Conservation (phyloP, 30 jellyfish, hydroid and myxozoan genomes). For the Sanderia malayensis region DNA sequence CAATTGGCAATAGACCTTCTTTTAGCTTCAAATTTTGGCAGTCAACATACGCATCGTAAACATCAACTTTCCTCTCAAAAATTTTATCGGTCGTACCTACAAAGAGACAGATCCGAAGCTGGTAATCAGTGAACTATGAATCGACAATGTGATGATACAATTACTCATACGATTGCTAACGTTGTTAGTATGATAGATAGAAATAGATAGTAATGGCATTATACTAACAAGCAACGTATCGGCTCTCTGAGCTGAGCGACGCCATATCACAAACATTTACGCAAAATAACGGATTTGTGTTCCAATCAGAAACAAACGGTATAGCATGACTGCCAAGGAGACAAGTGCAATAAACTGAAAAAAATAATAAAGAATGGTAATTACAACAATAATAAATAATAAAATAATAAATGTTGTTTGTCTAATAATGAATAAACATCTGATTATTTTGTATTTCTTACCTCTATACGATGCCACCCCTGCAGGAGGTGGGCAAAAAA, state of each 20-base stretch:
- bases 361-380: too few relatives aligned
- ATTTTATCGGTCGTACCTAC: slow-evolving; percentile 94
- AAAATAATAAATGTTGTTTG: background rate
- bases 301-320: slow-evolving; percentile 64
- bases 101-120: too few relatives aligned
- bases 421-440: background rate
- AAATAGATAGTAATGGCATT: background rate
- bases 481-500: slow-evolving; percentile 97
- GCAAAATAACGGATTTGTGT: slow-evolving; percentile 68
- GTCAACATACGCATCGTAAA: slow-evolving; percentile 80
- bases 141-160: too few relatives aligned
- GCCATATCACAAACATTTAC: slow-evolving; percentile 72
- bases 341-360: slow-evolving; percentile 89
- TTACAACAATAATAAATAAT: background rate
- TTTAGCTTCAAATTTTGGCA: slow-evolving; percentile 59
- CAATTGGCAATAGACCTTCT: slow-evolving; percentile 44
- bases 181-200: too few relatives aligned
- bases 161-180: too few relatives aligned
- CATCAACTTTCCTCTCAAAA: slow-evolving; percentile 59
- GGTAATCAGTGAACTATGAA: too few relatives aligned
- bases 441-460: background rate
- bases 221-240: slow-evolving; percentile 91
- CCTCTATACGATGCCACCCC: slow-evolving; percentile 96
- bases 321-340: slow-evolving; percentile 92
- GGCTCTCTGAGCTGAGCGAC: slow-evolving; percentile 31